Percentiles rank a stretch among this genome's conserved stretches.
Conservation (phyloP, 2,113 vertebrate genomes). For the Vicugna pacos region DNA sequence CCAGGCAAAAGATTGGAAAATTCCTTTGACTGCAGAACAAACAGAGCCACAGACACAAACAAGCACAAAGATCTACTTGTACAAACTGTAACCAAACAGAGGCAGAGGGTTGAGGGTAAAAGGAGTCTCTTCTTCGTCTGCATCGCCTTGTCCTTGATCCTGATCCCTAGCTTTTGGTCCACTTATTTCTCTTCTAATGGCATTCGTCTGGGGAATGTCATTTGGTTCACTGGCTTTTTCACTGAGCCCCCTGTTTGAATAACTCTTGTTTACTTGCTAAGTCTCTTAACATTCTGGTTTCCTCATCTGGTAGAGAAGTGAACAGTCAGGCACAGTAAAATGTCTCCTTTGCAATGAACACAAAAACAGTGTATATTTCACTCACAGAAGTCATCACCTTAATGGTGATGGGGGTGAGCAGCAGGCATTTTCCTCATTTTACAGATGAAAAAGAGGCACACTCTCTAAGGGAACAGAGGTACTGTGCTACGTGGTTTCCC, state of each 20-base stretch:
- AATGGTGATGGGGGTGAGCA: not conserved
- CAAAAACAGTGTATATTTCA: not conserved
- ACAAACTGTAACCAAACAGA: not conserved
- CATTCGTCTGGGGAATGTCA: conserved; percentile 41
- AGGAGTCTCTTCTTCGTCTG: conserved; percentile 1
- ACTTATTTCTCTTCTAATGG: not conserved
- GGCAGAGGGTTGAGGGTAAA: not conserved
- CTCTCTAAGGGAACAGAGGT: not conserved
- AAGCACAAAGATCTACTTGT: not conserved
- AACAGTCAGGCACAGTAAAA: conserved; percentile 6
- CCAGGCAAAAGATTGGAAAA: not conserved
- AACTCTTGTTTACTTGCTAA: not conserved
- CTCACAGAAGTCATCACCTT: not conserved
- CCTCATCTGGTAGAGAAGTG: not conserved
- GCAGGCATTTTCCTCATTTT: not conserved
- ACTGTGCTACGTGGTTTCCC: not conserved
- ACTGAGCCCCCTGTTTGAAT: not conserved
- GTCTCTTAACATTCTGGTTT: conserved; percentile 55
- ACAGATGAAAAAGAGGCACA: not conserved
- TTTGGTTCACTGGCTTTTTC: not conserved
- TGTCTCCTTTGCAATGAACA: not conserved
- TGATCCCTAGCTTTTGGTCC: not conserved
- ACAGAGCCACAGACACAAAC: not conserved
- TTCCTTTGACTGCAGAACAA: not conserved
- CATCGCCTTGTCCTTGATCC: not conserved